Evolutionary conservation across 2,113 vertebrate genomes (phyloP).

Genomic region (Lanius ludovicianus): DNA sequence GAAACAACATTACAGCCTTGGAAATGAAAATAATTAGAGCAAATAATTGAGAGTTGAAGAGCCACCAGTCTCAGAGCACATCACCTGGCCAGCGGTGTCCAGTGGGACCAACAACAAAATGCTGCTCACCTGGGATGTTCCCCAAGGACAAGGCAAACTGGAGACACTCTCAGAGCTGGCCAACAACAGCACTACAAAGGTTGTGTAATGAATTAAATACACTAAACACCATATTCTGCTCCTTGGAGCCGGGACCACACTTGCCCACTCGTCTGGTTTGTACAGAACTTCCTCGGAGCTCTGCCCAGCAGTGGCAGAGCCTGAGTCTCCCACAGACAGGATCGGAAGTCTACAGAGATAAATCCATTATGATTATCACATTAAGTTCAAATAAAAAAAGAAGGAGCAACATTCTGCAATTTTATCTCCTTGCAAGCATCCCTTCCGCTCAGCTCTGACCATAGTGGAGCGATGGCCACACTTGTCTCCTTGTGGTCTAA

Average conservation of each 20-base stretch:
- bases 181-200: neutral
- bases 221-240: neutral
- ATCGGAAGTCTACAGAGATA: neutral
- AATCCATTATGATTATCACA: neutral
- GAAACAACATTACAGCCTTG: neutral
- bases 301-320: neutral
- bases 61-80: neutral
- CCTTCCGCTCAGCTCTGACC: neutral
- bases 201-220: neutral
- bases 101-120: neutral
- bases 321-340: neutral
- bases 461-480: neutral
- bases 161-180: neutral
- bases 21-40: neutral
- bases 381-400: neutral
- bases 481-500: conserved; percentile 41
- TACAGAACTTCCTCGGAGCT: neutral
- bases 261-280: neutral
- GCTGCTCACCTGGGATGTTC: neutral
- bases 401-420: neutral
- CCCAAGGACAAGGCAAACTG: neutral
- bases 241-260: neutral
- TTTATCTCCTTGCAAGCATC: conserved; percentile 13
- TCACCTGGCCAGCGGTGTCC: neutral
- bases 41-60: neutral